Conservation (phyloP, 2,797 vertebrate species). For the Eremophila alpestris region DNA sequence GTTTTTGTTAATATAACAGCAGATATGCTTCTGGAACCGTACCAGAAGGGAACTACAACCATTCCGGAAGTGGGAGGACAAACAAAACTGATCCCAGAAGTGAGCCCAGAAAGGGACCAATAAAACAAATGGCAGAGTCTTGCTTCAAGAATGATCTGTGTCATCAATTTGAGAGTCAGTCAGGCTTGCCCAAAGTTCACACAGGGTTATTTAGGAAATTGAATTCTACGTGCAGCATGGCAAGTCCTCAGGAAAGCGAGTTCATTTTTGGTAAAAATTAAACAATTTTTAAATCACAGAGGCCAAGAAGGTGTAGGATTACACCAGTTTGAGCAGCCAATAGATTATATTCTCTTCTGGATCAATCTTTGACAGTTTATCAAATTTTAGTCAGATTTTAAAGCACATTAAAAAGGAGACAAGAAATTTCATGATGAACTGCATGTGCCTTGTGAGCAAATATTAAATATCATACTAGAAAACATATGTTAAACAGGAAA, state of each 20-base stretch:
- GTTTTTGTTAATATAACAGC: not conserved
- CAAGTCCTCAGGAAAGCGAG: not conserved
- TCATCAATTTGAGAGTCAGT: not conserved
- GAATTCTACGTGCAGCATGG: not conserved
- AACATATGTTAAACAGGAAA: not conserved
- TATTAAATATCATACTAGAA: not conserved
- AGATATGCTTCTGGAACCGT: not conserved
- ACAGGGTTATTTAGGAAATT: not conserved
- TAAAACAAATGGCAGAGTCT: not conserved
- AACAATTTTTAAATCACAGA: not conserved
- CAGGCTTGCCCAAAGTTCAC: fast-evolving
- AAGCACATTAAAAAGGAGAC: not conserved
- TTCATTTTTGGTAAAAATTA: not conserved
- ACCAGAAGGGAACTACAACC: not conserved
- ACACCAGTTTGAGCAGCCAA: not conserved
- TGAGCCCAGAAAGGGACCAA: not conserved
- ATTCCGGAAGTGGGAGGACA: not conserved
- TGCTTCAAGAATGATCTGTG: not conserved
- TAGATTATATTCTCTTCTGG: not conserved
- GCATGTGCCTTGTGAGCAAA: not conserved
- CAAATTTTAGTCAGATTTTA: not conserved
- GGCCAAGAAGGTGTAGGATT: fast-evolving
- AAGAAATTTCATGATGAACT: not conserved
- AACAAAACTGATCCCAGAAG: not conserved
- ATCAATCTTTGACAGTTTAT: not conserved